A percentile compares a stretch with the other conserved stretches of the same genome.
Conservation (phyloP, 2,113 vertebrate species). For the Panthera tigris region DNA sequence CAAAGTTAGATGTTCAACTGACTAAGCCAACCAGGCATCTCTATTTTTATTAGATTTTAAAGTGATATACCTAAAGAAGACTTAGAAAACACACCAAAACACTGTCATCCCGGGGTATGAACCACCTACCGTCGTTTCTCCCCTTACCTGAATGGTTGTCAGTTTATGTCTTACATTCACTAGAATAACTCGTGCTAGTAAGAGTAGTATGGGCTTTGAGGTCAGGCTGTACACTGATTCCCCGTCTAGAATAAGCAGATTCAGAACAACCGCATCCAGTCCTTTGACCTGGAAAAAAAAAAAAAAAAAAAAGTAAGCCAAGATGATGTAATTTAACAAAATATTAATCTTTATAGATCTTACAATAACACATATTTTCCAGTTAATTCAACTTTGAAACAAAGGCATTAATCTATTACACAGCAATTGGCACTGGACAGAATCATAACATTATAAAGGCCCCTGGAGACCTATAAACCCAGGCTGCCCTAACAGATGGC, state of each 20-base stretch:
- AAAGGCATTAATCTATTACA: background rate
- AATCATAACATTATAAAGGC: background rate
- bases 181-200: conserved; percentile 90
- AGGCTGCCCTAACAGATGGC: background rate
- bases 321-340: conserved; percentile 37
- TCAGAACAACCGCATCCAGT: conserved; percentile 83
- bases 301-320: background rate
- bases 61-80: background rate
- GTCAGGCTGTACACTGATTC: conserved; percentile 94
- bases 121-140: background rate
- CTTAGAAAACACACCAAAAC: background rate
- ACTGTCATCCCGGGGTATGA: background rate
- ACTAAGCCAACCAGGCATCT: no score
- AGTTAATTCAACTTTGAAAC: conserved; percentile 23
- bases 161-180: conserved; percentile 88
- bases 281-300: conserved; percentile 79
- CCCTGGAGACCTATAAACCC: background rate
- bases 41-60: conserved; percentile 10
- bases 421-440: background rate
- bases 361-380: background rate
- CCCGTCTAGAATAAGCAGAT: conserved; percentile 91
- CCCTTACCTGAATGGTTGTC: conserved; percentile 89
- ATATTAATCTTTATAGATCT: background rate
- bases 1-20: no score
- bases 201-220: conserved; percentile 89